Conservation (phyloP, 1,140 invertebrate species). For the Megathymus violae region DNA sequence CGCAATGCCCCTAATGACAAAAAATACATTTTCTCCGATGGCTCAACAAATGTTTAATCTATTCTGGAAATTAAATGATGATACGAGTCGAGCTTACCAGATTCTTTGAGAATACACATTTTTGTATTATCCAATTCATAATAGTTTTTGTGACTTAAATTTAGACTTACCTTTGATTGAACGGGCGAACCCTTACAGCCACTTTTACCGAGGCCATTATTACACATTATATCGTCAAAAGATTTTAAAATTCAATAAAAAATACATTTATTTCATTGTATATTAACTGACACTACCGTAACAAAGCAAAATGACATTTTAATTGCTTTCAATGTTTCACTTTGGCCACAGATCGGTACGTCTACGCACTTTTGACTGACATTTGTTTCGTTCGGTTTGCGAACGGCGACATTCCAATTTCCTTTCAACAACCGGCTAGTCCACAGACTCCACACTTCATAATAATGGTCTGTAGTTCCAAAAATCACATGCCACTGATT, state of each 20-base stretch:
- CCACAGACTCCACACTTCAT: background rate
- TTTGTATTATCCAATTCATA: conserved; percentile 23
- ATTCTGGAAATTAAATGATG: background rate
- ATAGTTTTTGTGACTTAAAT: conserved; percentile 40
- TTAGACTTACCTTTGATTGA: conserved; percentile 89
- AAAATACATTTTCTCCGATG: conserved; percentile 22
- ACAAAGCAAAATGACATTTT: conserved; percentile 70
- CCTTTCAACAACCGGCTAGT: conserved; percentile 43
- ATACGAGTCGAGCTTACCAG: background rate
- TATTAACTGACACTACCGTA: conserved; percentile 54
- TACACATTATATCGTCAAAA: conserved; percentile 79
- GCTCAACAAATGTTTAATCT: conserved; percentile 1
- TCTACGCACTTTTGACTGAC: background rate
- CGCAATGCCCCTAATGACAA: conserved; percentile 23
- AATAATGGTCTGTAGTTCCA: no score
- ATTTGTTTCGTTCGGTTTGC: no score
- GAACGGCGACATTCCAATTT: background rate
- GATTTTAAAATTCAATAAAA: conserved; percentile 55
- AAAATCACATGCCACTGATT: no score
- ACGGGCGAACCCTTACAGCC: conserved; percentile 91
- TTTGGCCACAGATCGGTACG: no score
- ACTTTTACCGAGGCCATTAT: conserved; percentile 92
- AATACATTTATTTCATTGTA: conserved; percentile 57
- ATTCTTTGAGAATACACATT: background rate
- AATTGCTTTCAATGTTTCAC: conserved; percentile 4